Conservation (phyloP, 2,888 invertebrate species). For the Mimachlamys varia region DNA sequence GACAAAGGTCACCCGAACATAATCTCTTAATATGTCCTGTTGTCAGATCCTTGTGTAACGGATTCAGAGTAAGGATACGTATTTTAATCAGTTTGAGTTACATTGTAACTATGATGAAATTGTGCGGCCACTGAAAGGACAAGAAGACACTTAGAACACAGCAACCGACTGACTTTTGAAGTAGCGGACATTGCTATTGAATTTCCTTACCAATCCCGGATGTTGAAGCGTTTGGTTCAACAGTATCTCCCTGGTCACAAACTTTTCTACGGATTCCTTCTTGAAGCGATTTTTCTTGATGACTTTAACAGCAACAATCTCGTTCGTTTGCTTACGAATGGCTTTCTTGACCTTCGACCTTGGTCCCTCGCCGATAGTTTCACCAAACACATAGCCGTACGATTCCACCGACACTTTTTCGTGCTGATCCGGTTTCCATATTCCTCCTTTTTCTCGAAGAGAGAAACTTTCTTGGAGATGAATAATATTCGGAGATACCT, state of each 20-base stretch:
- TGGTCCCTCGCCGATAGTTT: constrained; percentile 55
- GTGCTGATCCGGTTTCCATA: constrained; percentile 49
- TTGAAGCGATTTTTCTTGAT: constrained; percentile 50
- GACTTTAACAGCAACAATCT: constrained; percentile 57
- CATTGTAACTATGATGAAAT: too few species aligned
- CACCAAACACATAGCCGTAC: constrained; percentile 52
- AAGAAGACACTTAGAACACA: too few species aligned
- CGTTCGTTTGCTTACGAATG: constrained; percentile 43
- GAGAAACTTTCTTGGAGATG: neutral
- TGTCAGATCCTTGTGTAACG: too few species aligned
- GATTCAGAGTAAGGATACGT: too few species aligned
- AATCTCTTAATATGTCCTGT: too few species aligned
- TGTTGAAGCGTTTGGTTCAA: constrained; percentile 53
- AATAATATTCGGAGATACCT: neutral
- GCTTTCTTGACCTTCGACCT: constrained; percentile 55
- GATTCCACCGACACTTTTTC: constrained; percentile 42
- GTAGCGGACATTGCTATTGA: too few species aligned
- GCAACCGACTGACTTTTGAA: too few species aligned
- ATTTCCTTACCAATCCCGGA: constrained; percentile 57
- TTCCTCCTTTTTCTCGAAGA: constrained; percentile 43
- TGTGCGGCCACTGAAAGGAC: too few species aligned
- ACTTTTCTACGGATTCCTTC: constrained; percentile 47
- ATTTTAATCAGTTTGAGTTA: too few species aligned
- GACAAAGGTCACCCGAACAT: too few species aligned
- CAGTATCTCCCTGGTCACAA: constrained; percentile 54